Evolutionary conservation across 1,140 invertebrate genomes (phyloP).

Genomic region (Episyrphus balteatus): DNA sequence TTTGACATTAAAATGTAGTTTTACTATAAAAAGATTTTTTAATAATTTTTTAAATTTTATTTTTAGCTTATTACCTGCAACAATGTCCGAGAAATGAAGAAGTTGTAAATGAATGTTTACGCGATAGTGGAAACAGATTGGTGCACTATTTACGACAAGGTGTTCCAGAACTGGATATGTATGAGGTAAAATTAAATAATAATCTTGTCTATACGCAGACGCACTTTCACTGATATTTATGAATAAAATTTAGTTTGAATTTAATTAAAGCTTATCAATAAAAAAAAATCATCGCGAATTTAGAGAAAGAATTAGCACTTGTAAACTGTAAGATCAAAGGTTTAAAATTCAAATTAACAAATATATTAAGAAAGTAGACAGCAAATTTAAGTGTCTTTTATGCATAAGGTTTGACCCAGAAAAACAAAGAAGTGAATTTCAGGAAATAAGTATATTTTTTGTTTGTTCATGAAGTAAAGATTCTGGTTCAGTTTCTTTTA

Average conservation of each 20-base stretch:
- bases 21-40: too few relatives aligned
- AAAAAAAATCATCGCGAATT: too few relatives aligned
- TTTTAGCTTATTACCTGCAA: constrained; percentile 49
- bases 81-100: constrained; percentile 55
- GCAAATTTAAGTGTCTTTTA: too few relatives aligned
- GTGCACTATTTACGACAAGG: constrained; percentile 55
- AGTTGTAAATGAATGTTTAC: constrained; percentile 58
- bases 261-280: too few relatives aligned
- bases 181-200: constrained; percentile 38
- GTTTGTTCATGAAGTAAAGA: too few relatives aligned
- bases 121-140: constrained; percentile 57
- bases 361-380: too few relatives aligned
- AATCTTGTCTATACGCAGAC: too few relatives aligned
- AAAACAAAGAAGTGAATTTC: not conserved
- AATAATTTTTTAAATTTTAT: not conserved
- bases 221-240: not conserved
- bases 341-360: too few relatives aligned
- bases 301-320: too few relatives aligned
- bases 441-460: not conserved
- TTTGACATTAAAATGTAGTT: too few relatives aligned
- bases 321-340: too few relatives aligned
- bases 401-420: not conserved
- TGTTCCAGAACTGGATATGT: constrained; percentile 52
- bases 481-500: too few relatives aligned
- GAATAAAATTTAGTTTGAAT: not conserved